phyloP scores from a whole-genome alignment of 2,113 vertebrate species.

The Oryzias melastigma region DNA sequence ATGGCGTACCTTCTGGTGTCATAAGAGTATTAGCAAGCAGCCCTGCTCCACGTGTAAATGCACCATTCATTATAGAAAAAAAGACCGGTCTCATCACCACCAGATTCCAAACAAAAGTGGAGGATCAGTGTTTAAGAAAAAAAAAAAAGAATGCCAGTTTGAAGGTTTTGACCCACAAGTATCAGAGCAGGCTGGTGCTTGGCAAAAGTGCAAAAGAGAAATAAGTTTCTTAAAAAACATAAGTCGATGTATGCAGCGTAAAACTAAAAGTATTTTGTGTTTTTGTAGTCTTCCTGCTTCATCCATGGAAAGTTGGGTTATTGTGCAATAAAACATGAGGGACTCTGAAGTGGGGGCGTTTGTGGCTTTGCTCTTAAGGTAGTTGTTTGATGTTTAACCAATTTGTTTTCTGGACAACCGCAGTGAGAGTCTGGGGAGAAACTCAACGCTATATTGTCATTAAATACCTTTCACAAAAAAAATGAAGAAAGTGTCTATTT shows the following conservation, averaged over 20 bases:
- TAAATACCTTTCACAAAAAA: too few species aligned
- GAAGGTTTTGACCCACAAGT: slow-evolving; percentile 29
- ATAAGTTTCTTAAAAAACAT: slow-evolving; percentile 51
- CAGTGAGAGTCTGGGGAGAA: too few species aligned
- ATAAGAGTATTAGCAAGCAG: slow-evolving; percentile 42
- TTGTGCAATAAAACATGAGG: slow-evolving; percentile 76
- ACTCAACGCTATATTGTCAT: too few species aligned
- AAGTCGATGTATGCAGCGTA: slow-evolving; percentile 60
- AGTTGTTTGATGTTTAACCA: too few species aligned
- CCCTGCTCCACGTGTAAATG: slow-evolving; percentile 64
- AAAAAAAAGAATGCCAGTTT: neutral
- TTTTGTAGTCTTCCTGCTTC: slow-evolving; percentile 72
- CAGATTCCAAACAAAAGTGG: slow-evolving; percentile 19
- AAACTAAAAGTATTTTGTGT: slow-evolving; percentile 64
- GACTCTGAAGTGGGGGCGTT: slow-evolving; percentile 44
- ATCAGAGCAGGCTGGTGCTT: slow-evolving; percentile 32
- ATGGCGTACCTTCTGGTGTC: slow-evolving; percentile 37
- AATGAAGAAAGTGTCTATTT: too few species aligned
- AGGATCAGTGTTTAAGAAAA: slow-evolving; percentile 39
- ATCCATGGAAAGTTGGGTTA: slow-evolving; percentile 67
- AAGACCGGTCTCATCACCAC: too few species aligned
- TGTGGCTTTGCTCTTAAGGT: slow-evolving; percentile 1
- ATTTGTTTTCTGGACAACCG: neutral
- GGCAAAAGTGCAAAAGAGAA: slow-evolving; percentile 35
- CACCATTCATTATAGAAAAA: slow-evolving; percentile 47